Conservation (phyloP, 1,140 invertebrate genomes). For the Aleiodes sp. region DNA sequence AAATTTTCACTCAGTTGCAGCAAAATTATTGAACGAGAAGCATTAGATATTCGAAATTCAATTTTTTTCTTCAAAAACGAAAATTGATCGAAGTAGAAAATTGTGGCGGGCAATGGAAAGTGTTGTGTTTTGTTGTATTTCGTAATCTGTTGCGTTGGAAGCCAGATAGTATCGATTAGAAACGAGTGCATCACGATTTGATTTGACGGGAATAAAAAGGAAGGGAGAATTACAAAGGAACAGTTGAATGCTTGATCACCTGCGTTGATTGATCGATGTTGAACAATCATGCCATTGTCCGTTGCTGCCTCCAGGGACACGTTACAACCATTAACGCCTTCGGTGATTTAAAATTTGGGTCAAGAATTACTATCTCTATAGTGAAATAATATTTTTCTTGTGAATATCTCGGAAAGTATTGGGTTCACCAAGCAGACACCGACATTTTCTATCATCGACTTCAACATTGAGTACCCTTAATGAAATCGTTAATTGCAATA, state of each 20-base stretch:
- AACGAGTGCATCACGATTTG: not conserved
- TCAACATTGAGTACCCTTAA: too few relatives aligned
- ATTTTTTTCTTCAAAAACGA: not conserved
- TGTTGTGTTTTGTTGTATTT: too few relatives aligned
- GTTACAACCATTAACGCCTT: constrained; percentile 35
- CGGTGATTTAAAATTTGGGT: constrained; percentile 35
- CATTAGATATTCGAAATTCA: constrained; percentile 1
- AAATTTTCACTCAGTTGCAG: not conserved
- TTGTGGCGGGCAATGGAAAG: too few relatives aligned
- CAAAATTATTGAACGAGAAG: not conserved
- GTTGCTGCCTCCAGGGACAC: constrained; percentile 43
- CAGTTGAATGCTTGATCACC: too few relatives aligned
- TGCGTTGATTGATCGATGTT: constrained; percentile 6
- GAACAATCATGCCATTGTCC: constrained; percentile 40
- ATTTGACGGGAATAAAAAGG: not conserved
- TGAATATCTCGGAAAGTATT: too few relatives aligned
- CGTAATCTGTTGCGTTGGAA: not conserved
- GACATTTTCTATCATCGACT: too few relatives aligned
- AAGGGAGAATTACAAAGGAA: not conserved
- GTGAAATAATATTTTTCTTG: too few relatives aligned
- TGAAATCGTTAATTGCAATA: too few relatives aligned
- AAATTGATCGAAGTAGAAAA: too few relatives aligned
- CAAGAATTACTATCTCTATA: not conserved
- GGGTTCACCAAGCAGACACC: too few relatives aligned
- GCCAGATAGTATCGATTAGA: not conserved